Evolutionary conservation across 2,113 vertebrate genomes (phyloP).

Genomic region (Alces alces): DNA sequence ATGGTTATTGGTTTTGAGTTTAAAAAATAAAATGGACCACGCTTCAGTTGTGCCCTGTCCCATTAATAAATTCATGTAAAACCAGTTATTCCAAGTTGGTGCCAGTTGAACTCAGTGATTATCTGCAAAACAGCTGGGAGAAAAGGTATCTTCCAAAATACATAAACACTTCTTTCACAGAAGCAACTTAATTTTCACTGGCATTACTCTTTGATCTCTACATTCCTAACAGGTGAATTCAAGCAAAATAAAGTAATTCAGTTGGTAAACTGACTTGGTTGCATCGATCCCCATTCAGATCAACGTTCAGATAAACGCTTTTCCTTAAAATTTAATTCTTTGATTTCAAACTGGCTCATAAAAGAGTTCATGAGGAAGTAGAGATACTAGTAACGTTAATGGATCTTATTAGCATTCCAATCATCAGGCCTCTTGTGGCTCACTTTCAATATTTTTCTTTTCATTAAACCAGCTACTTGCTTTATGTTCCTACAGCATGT

Average conservation of each 20-base stretch:
- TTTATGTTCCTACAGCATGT: slow-evolving; percentile 34
- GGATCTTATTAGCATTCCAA: slow-evolving; percentile 75
- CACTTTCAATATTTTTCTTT: slow-evolving; percentile 59
- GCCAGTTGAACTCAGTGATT: neutral
- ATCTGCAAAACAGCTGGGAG: neutral
- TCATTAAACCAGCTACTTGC: slow-evolving; percentile 37
- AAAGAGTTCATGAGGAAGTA: slow-evolving; percentile 45
- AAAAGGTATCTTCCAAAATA: neutral
- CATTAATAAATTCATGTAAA: slow-evolving; percentile 23
- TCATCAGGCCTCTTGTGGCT: slow-evolving; percentile 72
- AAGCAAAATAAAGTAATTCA: slow-evolving; percentile 72
- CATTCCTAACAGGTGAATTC: neutral
- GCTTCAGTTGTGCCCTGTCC: neutral
- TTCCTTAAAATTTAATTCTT: slow-evolving; percentile 80
- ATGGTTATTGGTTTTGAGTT: neutral
- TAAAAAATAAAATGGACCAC: neutral
- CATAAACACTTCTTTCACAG: neutral
- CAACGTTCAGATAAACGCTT: slow-evolving; percentile 81
- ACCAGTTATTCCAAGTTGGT: neutral
- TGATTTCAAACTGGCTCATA: slow-evolving; percentile 79
- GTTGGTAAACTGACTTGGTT: slow-evolving; percentile 74
- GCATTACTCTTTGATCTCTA: neutral
- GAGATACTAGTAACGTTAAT: slow-evolving; percentile 65
- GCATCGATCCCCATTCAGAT: slow-evolving; percentile 76
- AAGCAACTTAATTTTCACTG: slow-evolving; percentile 8